These are phyloP conservation scores for Ellobium chinense DNA, from an alignment of 2,888 invertebrate species.

Conservation along the genomic window DNA sequence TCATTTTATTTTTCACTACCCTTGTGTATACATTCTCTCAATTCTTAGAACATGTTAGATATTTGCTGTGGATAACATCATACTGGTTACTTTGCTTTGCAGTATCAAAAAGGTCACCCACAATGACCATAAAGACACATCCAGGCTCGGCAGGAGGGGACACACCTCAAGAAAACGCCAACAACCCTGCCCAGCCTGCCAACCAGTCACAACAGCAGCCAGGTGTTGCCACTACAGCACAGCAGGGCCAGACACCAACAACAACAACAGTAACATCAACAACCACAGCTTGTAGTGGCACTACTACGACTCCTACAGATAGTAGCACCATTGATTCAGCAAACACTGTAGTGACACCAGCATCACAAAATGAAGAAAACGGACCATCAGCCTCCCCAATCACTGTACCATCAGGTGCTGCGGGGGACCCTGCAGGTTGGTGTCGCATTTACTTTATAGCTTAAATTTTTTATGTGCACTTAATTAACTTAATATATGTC, in stretches of 20 bases:
- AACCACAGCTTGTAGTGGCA: slow-evolving; percentile 36
- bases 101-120: slow-evolving; percentile 21
- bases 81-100: too few relatives aligned
- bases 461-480: too few relatives aligned
- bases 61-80: too few relatives aligned
- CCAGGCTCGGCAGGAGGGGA: slow-evolving; percentile 76
- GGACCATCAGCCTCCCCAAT: slow-evolving; percentile 17
- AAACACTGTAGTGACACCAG: slow-evolving; percentile 16
- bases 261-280: slow-evolving; percentile 45
- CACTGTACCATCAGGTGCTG: slow-evolving; percentile 18
- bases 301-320: slow-evolving; percentile 32
- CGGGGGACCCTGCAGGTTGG: slow-evolving; percentile 35
- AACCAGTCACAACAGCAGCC: slow-evolving; percentile 39
- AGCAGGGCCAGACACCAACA: slow-evolving; percentile 38
- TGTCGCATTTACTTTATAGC: neutral
- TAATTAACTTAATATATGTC: too few relatives aligned
- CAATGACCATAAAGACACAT: slow-evolving; percentile 78
- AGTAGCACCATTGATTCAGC: slow-evolving; percentile 35
- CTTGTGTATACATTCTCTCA: too few relatives aligned
- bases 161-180: slow-evolving; percentile 69
- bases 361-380: slow-evolving; percentile 32
- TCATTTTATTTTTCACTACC: too few relatives aligned
- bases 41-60: too few relatives aligned
- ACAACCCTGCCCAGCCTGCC: slow-evolving; percentile 36
- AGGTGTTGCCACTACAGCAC: slow-evolving; percentile 40